These are phyloP conservation scores for Carollia perspicillata DNA, from an alignment of 2,113 vertebrate genomes.

Conservation along the genomic window DNA sequence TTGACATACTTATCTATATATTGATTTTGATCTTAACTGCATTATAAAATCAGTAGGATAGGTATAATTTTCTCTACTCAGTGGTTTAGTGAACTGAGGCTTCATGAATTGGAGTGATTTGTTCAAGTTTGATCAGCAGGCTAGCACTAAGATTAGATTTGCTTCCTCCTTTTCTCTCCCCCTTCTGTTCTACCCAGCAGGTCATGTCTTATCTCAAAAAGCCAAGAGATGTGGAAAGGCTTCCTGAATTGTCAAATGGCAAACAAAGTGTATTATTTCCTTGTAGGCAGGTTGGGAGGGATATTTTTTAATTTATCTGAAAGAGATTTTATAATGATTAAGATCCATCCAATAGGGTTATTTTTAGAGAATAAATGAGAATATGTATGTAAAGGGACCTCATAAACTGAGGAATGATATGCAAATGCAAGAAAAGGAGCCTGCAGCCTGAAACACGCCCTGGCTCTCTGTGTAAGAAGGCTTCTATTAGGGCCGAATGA, in stretches of 20 bases:
- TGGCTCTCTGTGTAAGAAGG: neutral
- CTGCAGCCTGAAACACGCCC: neutral
- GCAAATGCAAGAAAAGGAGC: neutral
- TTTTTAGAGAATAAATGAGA: neutral
- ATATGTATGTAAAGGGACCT: neutral
- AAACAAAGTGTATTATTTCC: neutral
- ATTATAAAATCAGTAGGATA: neutral
- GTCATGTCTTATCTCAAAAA: neutral
- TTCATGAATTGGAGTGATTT: neutral
- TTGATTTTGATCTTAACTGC: slow-evolving; percentile 16
- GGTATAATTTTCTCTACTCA: neutral
- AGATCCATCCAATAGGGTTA: neutral
- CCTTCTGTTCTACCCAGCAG: neutral
- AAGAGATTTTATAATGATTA: neutral
- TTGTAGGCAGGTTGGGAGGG: neutral
- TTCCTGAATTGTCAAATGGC: neutral
- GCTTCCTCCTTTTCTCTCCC: neutral
- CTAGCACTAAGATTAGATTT: slow-evolving; percentile 1
- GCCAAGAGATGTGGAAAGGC: neutral
- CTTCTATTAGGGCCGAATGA: neutral
- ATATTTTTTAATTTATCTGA: neutral
- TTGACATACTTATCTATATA: neutral
- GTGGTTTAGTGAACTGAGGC: neutral
- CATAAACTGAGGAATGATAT: neutral
- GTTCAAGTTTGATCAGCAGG: neutral